phyloP scores from a whole-genome alignment of 2,888 invertebrate genomes.

The Acleris holmiana region DNA sequence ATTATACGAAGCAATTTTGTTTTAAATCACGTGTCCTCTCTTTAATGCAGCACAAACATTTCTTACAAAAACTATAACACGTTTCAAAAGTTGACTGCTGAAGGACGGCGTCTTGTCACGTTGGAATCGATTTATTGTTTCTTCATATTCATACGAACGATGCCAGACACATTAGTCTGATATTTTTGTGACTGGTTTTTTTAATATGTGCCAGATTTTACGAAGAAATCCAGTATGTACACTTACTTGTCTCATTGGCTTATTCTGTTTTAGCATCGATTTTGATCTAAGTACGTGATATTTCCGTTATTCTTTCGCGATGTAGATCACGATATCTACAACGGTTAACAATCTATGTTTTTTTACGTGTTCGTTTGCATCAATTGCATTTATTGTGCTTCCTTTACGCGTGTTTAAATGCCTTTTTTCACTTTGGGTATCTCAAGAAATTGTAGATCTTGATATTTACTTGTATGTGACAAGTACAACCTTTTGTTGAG shows the following conservation, averaged over 20 bases:
- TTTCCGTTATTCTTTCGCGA: too few relatives aligned
- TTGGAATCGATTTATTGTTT: conserved; percentile 36
- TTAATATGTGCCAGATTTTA: conserved; percentile 1
- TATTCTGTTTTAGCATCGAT: not conserved
- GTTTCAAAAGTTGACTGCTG: conserved; percentile 51
- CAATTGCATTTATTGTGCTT: too few relatives aligned
- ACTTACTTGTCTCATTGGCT: not conserved
- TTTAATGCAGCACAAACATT: conserved; percentile 15
- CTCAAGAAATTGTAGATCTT: too few relatives aligned
- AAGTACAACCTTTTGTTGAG: too few relatives aligned
- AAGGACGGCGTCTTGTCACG: conserved; percentile 49
- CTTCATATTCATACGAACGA: conserved; percentile 40
- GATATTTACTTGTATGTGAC: too few relatives aligned
- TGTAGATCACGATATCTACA: too few relatives aligned
- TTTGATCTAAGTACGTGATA: not conserved
- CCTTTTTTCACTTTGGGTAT: too few relatives aligned
- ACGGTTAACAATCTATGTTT: too few relatives aligned
- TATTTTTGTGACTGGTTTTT: conserved; percentile 57
- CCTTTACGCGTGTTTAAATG: too few relatives aligned
- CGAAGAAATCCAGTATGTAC: not conserved
- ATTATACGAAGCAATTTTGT: not conserved
- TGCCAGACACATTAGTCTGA: conserved; percentile 58
- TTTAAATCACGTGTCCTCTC: not conserved
- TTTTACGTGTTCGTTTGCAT: too few relatives aligned
- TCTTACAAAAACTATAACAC: conserved; percentile 47